These are phyloP conservation scores for Polia nebulosa DNA, from an alignment of 2,888 invertebrate genomes.

Conservation along the genomic window DNA sequence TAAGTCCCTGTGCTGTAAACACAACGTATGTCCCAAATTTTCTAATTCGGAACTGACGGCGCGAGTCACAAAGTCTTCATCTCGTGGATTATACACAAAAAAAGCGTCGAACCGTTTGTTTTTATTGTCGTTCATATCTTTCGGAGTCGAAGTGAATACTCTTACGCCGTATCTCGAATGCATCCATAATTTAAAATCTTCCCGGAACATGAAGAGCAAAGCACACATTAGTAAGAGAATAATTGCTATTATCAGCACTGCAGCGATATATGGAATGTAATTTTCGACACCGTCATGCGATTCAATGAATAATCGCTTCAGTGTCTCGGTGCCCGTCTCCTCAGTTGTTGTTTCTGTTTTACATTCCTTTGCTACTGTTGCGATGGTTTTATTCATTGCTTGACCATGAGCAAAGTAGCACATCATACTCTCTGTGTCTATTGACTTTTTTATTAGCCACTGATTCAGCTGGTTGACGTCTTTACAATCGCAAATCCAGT, in stretches of 20 bases:
- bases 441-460: slow-evolving; percentile 93
- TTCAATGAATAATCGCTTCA: slow-evolving; percentile 91
- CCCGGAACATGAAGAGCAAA: slow-evolving; percentile 93
- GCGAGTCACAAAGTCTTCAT: slow-evolving; percentile 93
- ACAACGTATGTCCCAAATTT: slow-evolving; percentile 92
- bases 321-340: slow-evolving; percentile 91
- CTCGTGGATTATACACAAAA: slow-evolving; percentile 96
- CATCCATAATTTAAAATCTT: slow-evolving; percentile 95
- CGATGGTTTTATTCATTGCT: slow-evolving; percentile 89
- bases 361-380: slow-evolving; percentile 90
- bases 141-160: slow-evolving; percentile 92
- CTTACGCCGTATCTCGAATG: slow-evolving; percentile 95
- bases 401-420: slow-evolving; percentile 91
- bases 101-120: slow-evolving; percentile 96
- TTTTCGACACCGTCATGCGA: slow-evolving; percentile 93
- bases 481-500: slow-evolving; percentile 96
- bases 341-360: slow-evolving; percentile 92
- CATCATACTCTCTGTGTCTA: slow-evolving; percentile 93
- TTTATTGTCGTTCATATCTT: slow-evolving; percentile 90
- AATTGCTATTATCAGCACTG: slow-evolving; percentile 93
- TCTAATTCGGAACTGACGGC: slow-evolving; percentile 94
- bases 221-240: slow-evolving; percentile 93
- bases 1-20: slow-evolving; percentile 93
- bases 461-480: slow-evolving; percentile 93
- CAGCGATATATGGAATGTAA: slow-evolving; percentile 94